Evolutionary conservation across 2,888 invertebrate species (phyloP), one percentile per base, ranked within the genome.

Genomic region (Agrenia bidenticulata): DNA sequence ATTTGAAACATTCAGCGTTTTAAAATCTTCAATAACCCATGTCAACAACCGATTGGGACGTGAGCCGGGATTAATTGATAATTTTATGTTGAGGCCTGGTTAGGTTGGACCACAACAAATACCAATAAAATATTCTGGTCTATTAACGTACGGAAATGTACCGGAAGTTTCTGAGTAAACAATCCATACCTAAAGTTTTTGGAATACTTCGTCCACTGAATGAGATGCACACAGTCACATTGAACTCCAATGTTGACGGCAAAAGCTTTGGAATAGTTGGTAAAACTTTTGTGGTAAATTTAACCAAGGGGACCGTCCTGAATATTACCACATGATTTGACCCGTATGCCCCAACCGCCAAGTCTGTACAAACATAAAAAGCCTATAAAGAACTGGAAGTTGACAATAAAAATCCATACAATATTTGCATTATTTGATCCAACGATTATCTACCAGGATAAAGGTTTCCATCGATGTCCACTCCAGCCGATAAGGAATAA

Each of bases 191-290:
- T 42, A 63, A 51, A n/a, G 42, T 17, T 37, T 45, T 41, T 7
- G 66, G 64, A 4, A 64, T 5, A 2, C 41, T 39, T 1, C 51
- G 19, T 17, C 69, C 69, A 32, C 26, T 56, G 57, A 63, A 67
- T 2, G 56, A 41, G 5, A 72, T 55, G 56, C 72, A 72, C 5
- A 67, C 41, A 13, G 49, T 67, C 11, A 72, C n/a, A 15, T 63
- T 63, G 27, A 72, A 72, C 11, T 59, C 61, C 7, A 55, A 64
- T 5, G 66, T 67, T 19, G 32, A 51, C 15, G 67, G 32, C 1
- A 66, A 45, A 2, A 72, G 57, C 37, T 67, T 67, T 15, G 67
- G 57, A 21, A 69, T 66, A 15, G 56, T 51, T 5, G 45, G 15
- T 5, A 19, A 45, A 45, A 68, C 19, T 26, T 49, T 54, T 5